phyloP scores from a whole-genome alignment of 2,888 invertebrate species.

The Opisthograptis luteolata region DNA sequence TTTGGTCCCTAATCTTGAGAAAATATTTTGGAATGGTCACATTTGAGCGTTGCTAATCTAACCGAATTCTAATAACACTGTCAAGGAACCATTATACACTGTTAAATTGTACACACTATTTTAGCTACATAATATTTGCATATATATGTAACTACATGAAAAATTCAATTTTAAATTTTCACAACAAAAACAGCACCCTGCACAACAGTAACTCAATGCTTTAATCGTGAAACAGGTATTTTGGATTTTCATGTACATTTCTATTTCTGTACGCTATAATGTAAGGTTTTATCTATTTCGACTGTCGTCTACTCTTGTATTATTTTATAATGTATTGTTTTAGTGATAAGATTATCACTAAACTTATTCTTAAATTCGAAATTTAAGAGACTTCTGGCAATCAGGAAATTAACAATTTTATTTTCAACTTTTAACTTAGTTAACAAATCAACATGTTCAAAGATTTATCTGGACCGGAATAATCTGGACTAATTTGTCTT shows the following conservation, averaged over 20 bases:
- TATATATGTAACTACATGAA: constrained; percentile 46
- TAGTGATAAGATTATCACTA: constrained; percentile 40
- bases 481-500: too few species aligned
- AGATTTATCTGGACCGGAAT: too few species aligned
- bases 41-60: too few species aligned
- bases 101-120: constrained; percentile 26
- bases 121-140: constrained; percentile 25
- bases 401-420: neutral
- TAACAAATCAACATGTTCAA: neutral
- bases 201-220: constrained; percentile 80
- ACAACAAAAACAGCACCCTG: constrained; percentile 54
- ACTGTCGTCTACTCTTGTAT: constrained; percentile 49
- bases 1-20: too few species aligned
- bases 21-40: too few species aligned
- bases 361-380: constrained; percentile 10
- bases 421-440: neutral
- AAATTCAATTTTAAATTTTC: constrained; percentile 27
- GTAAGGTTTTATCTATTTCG: constrained; percentile 58
- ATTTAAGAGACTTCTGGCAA: constrained; percentile 11
- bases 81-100: constrained; percentile 21
- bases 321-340: constrained; percentile 41
- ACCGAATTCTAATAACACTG: constrained; percentile 9
- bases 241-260: constrained; percentile 75
- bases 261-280: constrained; percentile 64
- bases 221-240: constrained; percentile 83